A percentile compares a stretch with the other conserved stretches of the same genome.
Evolutionary conservation across 2,113 vertebrate genomes (phyloP).

Genomic region (Leptodactylus fuscus): DNA sequence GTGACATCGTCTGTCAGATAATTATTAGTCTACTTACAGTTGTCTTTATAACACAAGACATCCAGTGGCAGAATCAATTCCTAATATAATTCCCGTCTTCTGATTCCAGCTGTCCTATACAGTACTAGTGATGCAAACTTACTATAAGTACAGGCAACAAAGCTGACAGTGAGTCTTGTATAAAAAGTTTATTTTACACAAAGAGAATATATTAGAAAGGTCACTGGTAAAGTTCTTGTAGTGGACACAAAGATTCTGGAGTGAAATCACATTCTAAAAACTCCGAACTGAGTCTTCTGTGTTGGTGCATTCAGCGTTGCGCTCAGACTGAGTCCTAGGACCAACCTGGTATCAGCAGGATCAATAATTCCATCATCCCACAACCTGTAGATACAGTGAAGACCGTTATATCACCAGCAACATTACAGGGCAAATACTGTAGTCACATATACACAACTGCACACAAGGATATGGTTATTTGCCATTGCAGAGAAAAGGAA

Average conservation of each 20-base stretch:
- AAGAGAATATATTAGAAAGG: not conserved
- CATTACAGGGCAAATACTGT: not conserved
- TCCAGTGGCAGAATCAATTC: too few species aligned
- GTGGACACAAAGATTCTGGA: conserved; percentile 36
- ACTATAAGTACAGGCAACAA: too few species aligned
- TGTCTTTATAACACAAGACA: too few species aligned
- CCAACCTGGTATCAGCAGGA: conserved; percentile 91
- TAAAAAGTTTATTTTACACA: conserved; percentile 57
- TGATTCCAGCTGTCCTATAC: too few species aligned
- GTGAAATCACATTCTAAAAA: conserved; percentile 87
- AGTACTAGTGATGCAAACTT: too few species aligned
- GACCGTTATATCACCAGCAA: not conserved
- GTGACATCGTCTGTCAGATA: too few species aligned
- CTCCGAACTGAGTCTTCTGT: conserved; percentile 89
- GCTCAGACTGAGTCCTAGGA: conserved; percentile 92
- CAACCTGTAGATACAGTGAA: conserved; percentile 74
- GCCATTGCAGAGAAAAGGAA: too few species aligned
- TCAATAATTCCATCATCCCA: conserved; percentile 99
- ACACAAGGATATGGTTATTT: not conserved
- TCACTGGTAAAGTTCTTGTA: not conserved
- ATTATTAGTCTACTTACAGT: too few species aligned
- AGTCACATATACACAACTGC: not conserved
- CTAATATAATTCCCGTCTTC: too few species aligned
- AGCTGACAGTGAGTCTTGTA: not conserved
- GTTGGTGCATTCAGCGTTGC: conserved; percentile 89